Evolutionary conservation across 1,140 invertebrate species (phyloP), one percentile per base, ranked within the genome.

Genomic region (Condylostylus longicornis): DNA sequence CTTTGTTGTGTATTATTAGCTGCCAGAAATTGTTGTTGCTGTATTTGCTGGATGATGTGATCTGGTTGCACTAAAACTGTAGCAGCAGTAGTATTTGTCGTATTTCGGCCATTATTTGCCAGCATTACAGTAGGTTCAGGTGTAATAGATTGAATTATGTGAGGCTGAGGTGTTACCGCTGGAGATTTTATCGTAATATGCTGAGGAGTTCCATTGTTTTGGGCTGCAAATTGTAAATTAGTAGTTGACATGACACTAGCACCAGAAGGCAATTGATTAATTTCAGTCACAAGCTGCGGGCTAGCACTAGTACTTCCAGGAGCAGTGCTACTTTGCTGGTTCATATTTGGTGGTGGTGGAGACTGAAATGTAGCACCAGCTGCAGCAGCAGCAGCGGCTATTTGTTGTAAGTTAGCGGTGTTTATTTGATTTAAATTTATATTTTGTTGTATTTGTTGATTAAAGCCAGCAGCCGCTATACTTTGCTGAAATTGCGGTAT

Each of bases 351-450:
- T 3, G 56, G 46, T 23, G 51, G 53, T 2, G 58, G 53, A 17
- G 50, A 45, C 38, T 61, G 58, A 22, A 61, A 61, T 14, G 43
- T 38, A 9, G 42, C 40, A 9, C 32, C 38, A 8, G 40, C 37
- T 15, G 40, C 41, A 9, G 40, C 43, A 2, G 46, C 41, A 6
- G 58, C 54, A 2, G 48, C 49, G 12, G 55, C 49, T 30, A 59
- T 51, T 35, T 60, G 57, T 38, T 60, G 57, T 29, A 60, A 41
- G 25, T 57, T 55, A 1, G 57, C 51, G 5, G 53, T 49, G 37
- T 37, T 58, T 22, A 60, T 23, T 35, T 60, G 57, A 40, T 60
- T 59, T 15, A 60, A 45, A 37, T 59, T 59, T 8, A 58, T 59
- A 23, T 34, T 33, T 25, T 31, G 18, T 17, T 38, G 25, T 40